A percentile compares a stretch with the other conserved stretches of the same genome.
These are phyloP conservation scores for Champsocephalus gunnari DNA, from an alignment of 2,797 vertebrate genomes.

Conservation along the genomic window DNA sequence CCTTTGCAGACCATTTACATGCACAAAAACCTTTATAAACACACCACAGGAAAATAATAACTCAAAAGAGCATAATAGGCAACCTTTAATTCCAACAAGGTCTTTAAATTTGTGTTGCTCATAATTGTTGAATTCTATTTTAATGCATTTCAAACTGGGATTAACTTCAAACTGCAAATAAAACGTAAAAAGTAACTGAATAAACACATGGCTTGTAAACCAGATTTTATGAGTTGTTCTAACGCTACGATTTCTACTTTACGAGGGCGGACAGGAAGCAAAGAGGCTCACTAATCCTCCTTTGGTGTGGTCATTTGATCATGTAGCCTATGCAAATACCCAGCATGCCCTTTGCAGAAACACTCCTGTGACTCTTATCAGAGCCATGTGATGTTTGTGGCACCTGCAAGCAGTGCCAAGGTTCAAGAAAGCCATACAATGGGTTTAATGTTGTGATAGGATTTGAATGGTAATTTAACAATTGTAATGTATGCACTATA, in stretches of 20 bases:
- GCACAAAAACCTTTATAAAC: too few relatives aligned
- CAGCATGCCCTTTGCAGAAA: slow-evolving; percentile 57
- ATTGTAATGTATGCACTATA: not conserved
- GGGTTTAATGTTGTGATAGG: not conserved
- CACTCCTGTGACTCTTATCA: slow-evolving; percentile 67
- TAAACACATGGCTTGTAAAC: not conserved
- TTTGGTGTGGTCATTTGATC: slow-evolving; percentile 64
- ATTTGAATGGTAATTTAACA: not conserved
- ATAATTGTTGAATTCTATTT: not conserved
- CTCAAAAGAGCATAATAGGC: too few relatives aligned
- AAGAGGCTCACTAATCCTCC: slow-evolving; percentile 25
- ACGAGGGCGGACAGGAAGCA: slow-evolving; percentile 41
- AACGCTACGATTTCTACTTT: slow-evolving; percentile 16
- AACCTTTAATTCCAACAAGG: too few relatives aligned
- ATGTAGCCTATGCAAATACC: slow-evolving; percentile 71
- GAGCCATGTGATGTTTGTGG: slow-evolving; percentile 45
- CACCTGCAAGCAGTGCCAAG: slow-evolving; percentile 26
- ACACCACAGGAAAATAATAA: too few relatives aligned
- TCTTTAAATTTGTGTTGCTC: not conserved
- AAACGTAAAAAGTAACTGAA: not conserved
- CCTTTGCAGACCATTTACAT: too few relatives aligned
- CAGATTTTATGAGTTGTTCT: slow-evolving; percentile 8
- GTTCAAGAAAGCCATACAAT: slow-evolving; percentile 28
- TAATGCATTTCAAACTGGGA: not conserved
- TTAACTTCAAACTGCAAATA: slow-evolving; percentile 2